Evolutionary conservation across 2,888 invertebrate genomes (phyloP), one percentile per base, ranked within the genome.

Genomic region (Lasioglossum figueresi): DNA sequence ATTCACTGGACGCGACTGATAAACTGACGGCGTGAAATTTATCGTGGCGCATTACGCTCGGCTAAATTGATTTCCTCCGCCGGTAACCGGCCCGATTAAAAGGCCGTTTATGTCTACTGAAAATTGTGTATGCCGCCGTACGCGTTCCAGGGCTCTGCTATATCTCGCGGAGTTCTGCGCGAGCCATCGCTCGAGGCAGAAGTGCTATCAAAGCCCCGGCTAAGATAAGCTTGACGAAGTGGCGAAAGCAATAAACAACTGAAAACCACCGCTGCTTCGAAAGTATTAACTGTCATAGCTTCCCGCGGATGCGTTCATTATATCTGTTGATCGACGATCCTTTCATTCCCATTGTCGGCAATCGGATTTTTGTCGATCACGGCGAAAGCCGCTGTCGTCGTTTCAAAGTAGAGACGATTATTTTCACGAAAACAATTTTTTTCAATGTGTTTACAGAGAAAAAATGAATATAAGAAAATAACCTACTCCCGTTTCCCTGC

Each of bases 51-150:
- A 73, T 73, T 73, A 73, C 73, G 73, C 45, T 27, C 73, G 31
- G 73, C 31, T 73, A 73, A 73, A 73, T 73, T 48, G 73, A 73
- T 73, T 73, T 45, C n/a, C 73, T 31, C 48, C 73, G 48, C 48
- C 48, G 31, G 73, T 48, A 73, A 48, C 73, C 72, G 19, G 72
- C 10, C 59, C 73, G 73, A 48, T 48, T 73, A 48, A 73, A 48
- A 45, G 73, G 31, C 23, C 73, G 48, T 73, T 73, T 73, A 73
- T 73, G 73, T 52, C 31, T 31, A 31, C 23, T 45, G 73, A 31
- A 71, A 73, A 73, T 73, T 31, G 12, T 73, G 48, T 31, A 34
- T 2, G 16, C 45, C 34, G 72, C 2, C 59, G 8, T 27, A 5
- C 31, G n/a, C 23, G 72, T 5, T 19, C 16, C 66, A 19, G 19